Evolutionary conservation across 1,140 invertebrate genomes (phyloP), one percentile per base, ranked within the genome.

Genomic region (Drosophila watanabei): DNA sequence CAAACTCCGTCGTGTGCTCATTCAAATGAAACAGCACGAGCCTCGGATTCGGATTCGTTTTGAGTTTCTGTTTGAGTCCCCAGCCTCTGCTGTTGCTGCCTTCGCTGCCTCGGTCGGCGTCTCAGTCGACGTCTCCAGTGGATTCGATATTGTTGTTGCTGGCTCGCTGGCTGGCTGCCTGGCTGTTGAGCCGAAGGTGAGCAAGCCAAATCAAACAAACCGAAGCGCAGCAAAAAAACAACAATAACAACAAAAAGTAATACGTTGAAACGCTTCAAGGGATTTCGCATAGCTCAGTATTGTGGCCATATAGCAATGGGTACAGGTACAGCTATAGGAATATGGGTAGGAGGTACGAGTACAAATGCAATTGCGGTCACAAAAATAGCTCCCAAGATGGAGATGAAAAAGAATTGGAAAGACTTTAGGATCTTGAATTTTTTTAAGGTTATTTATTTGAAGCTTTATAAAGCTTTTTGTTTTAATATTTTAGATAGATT

Each of bases 11-110:
- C 69, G 69, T 80, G 84, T 90, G 86, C 81, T 85, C 86, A 89
- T 89, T 89, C 85, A 89, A 89, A 89, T 89, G 85, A 85, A 89
- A 89, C 85, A 89, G 86, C 85, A 89, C 85, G 85, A 88, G 84
- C 63, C 79, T 62, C 65, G 33, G 65, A 48, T 39, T 57, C 54
- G 33, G 20, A 48, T 39, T 61, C 64, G 45, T 64, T 59, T 64
- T 63, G 58, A 48, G 72, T 59, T 57, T 65, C n/a, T 46, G 76
- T 33, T 49, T 11, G 51, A 35, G 65, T 43, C 32, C 49, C 57
- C 69, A 46, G 66, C 46, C 69, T 33, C 39, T 16, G n/a, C n/a
- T n/a, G 63, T 39, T 7, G n/a, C n/a, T 46, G 45, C 45, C 45
- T 35, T 37, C 60, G 37, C 35, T 48, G 69, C 14, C 59, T 41